Evolutionary conservation across 92 coral and sea anemone species (phyloP).

Genomic region (Bergia puertoricense): DNA sequence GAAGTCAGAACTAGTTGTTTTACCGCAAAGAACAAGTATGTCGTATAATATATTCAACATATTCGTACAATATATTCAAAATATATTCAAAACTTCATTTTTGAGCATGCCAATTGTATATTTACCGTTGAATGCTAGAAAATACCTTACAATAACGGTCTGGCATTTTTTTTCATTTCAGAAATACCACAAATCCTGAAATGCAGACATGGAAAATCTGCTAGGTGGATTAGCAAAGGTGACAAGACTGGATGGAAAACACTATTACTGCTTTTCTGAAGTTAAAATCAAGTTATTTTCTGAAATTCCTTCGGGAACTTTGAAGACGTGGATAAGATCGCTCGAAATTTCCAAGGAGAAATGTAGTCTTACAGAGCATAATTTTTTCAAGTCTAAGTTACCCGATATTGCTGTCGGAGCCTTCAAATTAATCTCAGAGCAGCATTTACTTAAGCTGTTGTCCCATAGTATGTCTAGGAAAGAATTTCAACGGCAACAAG

Average conservation of each 20-base stretch:
- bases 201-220: background rate
- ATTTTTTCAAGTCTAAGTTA: conserved; percentile 17
- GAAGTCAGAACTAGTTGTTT: too few relatives aligned
- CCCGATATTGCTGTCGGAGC: conserved; percentile 34
- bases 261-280: conserved; percentile 24
- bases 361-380: conserved; percentile 16
- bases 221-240: background rate
- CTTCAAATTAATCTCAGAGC: conserved; percentile 25
- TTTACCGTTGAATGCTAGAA: too few relatives aligned
- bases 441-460: conserved; percentile 4
- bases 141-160: too few relatives aligned
- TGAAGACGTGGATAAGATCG: conserved; percentile 28
- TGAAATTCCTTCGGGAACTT: conserved; percentile 29
- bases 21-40: too few relatives aligned
- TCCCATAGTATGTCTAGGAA: background rate
- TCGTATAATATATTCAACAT: too few relatives aligned
- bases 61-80: too few relatives aligned
- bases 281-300: conserved; percentile 22
- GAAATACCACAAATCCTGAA: background rate
- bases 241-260: conserved; percentile 18
- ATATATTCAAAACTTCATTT: too few relatives aligned
- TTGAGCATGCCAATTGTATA: too few relatives aligned
- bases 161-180: background rate
- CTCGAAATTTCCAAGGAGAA: conserved; percentile 16
- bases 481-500: background rate